These are phyloP conservation scores for Epistrophella euchroma DNA, from an alignment of 2,888 invertebrate species.

Conservation along the genomic window DNA sequence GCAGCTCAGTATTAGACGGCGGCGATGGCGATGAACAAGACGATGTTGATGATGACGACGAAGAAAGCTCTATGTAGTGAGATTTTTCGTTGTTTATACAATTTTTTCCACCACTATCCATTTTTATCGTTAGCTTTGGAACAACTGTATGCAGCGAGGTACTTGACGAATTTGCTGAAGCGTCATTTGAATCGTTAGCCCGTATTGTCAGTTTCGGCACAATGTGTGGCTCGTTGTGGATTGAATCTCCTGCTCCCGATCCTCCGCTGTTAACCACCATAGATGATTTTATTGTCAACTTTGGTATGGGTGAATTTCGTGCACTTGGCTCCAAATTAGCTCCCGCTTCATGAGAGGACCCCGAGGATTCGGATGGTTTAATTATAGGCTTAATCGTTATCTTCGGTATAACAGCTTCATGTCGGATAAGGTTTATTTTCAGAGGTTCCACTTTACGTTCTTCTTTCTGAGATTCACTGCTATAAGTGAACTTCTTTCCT, in stretches of 20 bases:
- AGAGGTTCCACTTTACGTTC: conserved; percentile 83
- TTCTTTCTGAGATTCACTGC: conserved; percentile 77
- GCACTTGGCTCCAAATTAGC: conserved; percentile 74
- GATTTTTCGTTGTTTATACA: conserved; percentile 65
- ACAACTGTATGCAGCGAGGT: conserved; percentile 80
- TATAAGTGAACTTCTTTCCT: conserved; percentile 62
- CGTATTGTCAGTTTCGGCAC: conserved; percentile 84
- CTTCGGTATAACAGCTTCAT: conserved; percentile 78
- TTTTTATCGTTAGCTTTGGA: conserved; percentile 83
- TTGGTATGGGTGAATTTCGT: conserved; percentile 77
- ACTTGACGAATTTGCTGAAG: conserved; percentile 77
- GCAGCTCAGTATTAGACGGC: conserved; percentile 57
- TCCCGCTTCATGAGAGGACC: conserved; percentile 79
- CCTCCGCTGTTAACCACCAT: conserved; percentile 46
- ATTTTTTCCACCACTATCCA: conserved; percentile 78
- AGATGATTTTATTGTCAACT: conserved; percentile 78
- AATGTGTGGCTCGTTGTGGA: conserved; percentile 80
- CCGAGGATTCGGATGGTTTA: conserved; percentile 79
- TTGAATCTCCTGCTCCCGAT: conserved; percentile 28
- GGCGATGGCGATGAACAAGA: conserved; percentile 75
- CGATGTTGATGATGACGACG: conserved; percentile 72
- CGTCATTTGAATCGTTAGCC: conserved; percentile 79
- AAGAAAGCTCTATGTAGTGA: conserved; percentile 58
- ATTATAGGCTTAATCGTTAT: conserved; percentile 81
- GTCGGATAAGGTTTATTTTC: conserved; percentile 82